Evolutionary conservation across 2,888 invertebrate genomes (phyloP), one percentile per base, ranked within the genome.

Genomic region (Drosophila acutilabella): DNA sequence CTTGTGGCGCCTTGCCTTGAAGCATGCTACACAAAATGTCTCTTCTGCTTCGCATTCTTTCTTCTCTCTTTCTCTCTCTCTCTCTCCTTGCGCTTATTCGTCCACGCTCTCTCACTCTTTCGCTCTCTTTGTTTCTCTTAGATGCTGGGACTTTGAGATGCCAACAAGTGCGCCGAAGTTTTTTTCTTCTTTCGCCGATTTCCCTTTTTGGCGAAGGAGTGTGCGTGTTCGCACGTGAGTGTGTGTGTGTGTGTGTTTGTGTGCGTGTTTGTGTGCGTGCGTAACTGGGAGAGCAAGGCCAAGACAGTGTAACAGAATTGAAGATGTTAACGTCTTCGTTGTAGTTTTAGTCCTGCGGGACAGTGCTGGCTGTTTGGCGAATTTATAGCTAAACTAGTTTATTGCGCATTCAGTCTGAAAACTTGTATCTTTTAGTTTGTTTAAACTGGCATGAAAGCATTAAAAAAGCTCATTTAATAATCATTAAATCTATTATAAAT

Each of bases 111-210:
- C 40, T 16, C 26, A 52, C 38, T 23, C 45, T 65, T 56, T 59
- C 64, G 64, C 58, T 26, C 42, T 60, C 50, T 51, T 36, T 10
- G 14, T 45, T 26, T 45, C 60, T 75, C 74, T 78, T 78, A 75
- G 75, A 64, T 68, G 54, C 76, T 18, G 48, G 14, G 61, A 73
- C 64, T 75, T 66, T 10, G 45, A 74, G 82, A 85, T 89, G 88
- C 85, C 85, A 85, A 85, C 85, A 85, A 85, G 85, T 85, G 85
- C 89, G 86, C 66, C 75, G 61, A 81, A 64, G 54, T 62, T 76
- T 76, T 61, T 65, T 48, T 44, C 16, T 48, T 33, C 10, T 64
- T 57, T 7, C 30, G 30, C 30, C 8, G 30, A 30, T 62, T 56
- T 64, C n/a, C 52, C 40, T 54, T 54, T 41, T 54, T 57, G 20